Evolutionary conservation across 2,797 vertebrate species (phyloP), one percentile per base, ranked within the genome.

Genomic region (Ispidina picta): DNA sequence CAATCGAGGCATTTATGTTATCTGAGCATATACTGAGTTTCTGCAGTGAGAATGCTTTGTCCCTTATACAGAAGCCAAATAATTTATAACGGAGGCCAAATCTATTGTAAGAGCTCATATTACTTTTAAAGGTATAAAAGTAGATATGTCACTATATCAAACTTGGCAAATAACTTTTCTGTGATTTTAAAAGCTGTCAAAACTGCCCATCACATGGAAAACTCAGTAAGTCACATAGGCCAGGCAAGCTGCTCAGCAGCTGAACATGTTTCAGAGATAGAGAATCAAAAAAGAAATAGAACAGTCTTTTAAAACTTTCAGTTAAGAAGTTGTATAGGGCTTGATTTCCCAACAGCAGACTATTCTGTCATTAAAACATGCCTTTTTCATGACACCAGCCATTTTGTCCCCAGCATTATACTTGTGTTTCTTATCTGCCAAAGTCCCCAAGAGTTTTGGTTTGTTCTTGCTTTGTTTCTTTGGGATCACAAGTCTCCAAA

Each of bases 391-490:
- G 79, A 20, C 17, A 37, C 68, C 29, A 56, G 9, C 20, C 21
- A 17, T 59, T 22, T 58, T 83, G 59, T 77, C 46, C 28, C 12
- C 15, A 43, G 46, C 21, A 6, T 25, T 77, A 43, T 37, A 29
- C 54, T 79, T 3, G 1, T 68, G 19, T 74, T 66, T 62, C 22
- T 60, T 55, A 17, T 65, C 33, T 81, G 43, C 26, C 1, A 1
- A 23, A 16, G 17, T 87, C 51, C 52, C 21, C 39, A 52, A 6
- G 15, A 81, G 6, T 63, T 88, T 63, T 39, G 3, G 25, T 83
- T 91, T 83, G 18, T 86, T 88, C 51, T 74, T 78, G 15, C 21
- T 85, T 83, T 72, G 10, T 59, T 91, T 26, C 31, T 75, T 90
- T 22, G 33, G 55, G 69, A 75, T 63, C 52, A 11, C 1, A 1